Evolutionary conservation across 2,113 vertebrate species (phyloP), one percentile per base, ranked within the genome.

Genomic region (Rhinoderma darwinii): DNA sequence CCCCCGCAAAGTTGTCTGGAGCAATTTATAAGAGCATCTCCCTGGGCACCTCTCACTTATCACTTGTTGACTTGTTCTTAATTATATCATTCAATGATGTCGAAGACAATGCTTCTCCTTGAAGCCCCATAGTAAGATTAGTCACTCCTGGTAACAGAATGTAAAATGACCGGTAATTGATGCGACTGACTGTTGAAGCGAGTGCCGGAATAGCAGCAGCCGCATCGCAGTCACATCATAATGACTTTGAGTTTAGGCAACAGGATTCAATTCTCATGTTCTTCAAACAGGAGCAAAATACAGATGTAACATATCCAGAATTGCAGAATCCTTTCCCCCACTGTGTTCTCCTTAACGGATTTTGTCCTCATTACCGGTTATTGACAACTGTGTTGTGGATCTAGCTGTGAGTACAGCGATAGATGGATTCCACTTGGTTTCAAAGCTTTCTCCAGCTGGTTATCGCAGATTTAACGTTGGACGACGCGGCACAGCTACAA

Each of bases 281-380:
- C 39, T 81, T 82, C 77, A 86, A 72, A 86, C 63, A 51, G 51
- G 20, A 70, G 50, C 15, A 74, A 74, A 74, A 54, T 20, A 76
- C 70, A 76, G 37, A 74, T 84, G 30, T 43, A 82, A 75, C 54
- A 41, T 74, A 47, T 41, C 44, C 20, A 86, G 66, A 56, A 82
- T 39, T 59, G 63, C 30, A 22, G 47, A 61, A 72, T 39, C 79
- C 66, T 61, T 30, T 74, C 37, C 77, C 68, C 77, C 39, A 59
- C 85, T 82, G 85, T 44, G 70, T 86, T 56, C 30, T 81, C n/a
- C 77, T 86, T 73, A 82, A 73, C 47, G 72, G 85, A 61, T 43
- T 72, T 39, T 86, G 37, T 81, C 66, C 66, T 86, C 66, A 82
- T 86, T 86, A 73, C 78, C 70, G 37, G 63, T 63, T 66, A 77